Conservation (phyloP, 2,797 vertebrate species). For the Xerus rutilus region DNA sequence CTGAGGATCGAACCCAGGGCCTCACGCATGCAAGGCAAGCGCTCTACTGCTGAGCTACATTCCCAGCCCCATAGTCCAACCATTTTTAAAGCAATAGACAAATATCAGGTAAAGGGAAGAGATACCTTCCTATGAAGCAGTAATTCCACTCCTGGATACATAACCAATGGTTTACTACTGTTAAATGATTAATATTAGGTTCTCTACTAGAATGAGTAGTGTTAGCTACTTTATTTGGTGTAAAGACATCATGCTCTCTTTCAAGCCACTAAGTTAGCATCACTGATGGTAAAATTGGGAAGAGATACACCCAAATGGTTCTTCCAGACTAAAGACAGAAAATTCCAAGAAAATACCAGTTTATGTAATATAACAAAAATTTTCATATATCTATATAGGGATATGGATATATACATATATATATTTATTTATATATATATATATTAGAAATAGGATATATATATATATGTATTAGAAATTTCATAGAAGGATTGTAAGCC, state of each 20-base stretch:
- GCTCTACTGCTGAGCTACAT: too few species aligned
- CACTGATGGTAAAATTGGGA: not conserved
- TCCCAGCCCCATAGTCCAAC: too few species aligned
- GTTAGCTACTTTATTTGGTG: not conserved
- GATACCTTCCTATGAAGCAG: not conserved
- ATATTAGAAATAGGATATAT: too few species aligned
- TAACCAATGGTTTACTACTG: not conserved
- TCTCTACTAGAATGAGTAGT: not conserved
- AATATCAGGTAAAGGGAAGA: not conserved
- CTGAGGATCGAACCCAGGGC: too few species aligned
- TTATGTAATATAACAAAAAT: not conserved
- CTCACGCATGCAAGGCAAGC: too few species aligned
- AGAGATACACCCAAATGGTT: not conserved
- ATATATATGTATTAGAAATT: not conserved
- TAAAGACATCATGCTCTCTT: not conserved
- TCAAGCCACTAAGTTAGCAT: not conserved
- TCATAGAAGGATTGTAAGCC: not conserved
- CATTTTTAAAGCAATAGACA: too few species aligned
- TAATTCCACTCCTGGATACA: not conserved
- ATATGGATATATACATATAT: too few species aligned
- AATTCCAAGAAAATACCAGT: not conserved
- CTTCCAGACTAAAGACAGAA: not conserved
- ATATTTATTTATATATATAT: too few species aligned
- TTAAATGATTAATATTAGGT: not conserved
- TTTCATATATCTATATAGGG: too few species aligned